Conservation (phyloP, 2,797 vertebrate species). For the Florisuga fusca region DNA sequence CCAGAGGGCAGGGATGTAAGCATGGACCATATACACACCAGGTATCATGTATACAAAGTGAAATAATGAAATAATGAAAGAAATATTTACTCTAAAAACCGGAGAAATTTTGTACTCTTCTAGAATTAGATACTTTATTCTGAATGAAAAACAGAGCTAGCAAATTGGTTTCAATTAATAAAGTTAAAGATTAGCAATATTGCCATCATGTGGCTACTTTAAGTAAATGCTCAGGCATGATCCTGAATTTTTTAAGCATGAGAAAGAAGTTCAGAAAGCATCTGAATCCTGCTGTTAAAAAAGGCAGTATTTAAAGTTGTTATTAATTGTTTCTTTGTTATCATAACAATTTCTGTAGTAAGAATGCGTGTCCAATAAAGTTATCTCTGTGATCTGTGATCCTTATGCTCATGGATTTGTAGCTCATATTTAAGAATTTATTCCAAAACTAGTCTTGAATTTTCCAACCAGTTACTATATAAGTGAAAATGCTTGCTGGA, state of each 20-base stretch:
- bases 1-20: neutral
- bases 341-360: neutral
- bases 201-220: slow-evolving; percentile 66
- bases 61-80: neutral
- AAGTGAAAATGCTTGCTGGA: neutral
- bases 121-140: neutral
- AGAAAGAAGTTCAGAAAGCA: neutral
- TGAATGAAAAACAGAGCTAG: neutral
- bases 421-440: neutral
- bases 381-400: neutral
- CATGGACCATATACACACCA: neutral
- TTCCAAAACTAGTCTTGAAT: neutral
- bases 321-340: neutral
- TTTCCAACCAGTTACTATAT: neutral
- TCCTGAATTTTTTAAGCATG: neutral
- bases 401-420: neutral
- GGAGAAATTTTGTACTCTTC: neutral
- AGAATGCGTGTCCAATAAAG: neutral
- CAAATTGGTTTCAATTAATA: neutral
- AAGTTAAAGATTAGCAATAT: slow-evolving; percentile 56
- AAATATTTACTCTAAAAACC: neutral
- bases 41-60: neutral
- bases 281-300: neutral
- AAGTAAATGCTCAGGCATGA: neutral
- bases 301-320: neutral